Evolutionary conservation across 2,797 vertebrate genomes (phyloP).

Genomic region (Taeniopygia guttata): DNA sequence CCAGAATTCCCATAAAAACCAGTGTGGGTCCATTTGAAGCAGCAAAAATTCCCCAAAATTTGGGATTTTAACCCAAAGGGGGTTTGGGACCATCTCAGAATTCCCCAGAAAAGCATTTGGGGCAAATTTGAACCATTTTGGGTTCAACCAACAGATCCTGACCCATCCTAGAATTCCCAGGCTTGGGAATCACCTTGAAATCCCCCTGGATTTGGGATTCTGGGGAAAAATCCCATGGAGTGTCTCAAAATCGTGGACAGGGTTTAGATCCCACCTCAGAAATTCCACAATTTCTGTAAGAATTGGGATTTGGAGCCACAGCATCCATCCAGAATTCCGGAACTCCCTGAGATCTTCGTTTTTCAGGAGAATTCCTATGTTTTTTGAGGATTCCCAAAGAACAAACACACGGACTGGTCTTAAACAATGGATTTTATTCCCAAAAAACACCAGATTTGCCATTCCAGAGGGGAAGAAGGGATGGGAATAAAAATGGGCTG

Average conservation of each 20-base stretch:
- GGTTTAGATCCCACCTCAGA: background rate
- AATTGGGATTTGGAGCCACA: background rate
- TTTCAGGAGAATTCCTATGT: accelerated
- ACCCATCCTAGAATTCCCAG: background rate
- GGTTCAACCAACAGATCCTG: background rate
- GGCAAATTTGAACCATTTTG: background rate
- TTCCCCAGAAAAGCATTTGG: background rate
- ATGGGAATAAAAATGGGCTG: accelerated
- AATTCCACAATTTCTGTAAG: background rate
- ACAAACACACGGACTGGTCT: background rate
- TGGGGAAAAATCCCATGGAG: background rate
- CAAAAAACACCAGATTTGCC: background rate
- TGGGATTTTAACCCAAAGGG: background rate
- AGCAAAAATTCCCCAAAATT: background rate
- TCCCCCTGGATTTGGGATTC: background rate
- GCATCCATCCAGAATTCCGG: background rate
- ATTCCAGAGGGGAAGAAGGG: background rate
- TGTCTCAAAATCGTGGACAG: background rate
- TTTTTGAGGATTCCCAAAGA: background rate
- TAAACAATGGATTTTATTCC: accelerated
- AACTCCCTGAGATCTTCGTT: background rate
- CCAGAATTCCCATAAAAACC: background rate
- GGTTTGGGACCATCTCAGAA: background rate
- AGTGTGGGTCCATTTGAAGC: background rate
- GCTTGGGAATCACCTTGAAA: background rate